Base-by-base conservation (phyloP, 1,140 invertebrate genomes). In the Tetramorium simillimum region DNA sequence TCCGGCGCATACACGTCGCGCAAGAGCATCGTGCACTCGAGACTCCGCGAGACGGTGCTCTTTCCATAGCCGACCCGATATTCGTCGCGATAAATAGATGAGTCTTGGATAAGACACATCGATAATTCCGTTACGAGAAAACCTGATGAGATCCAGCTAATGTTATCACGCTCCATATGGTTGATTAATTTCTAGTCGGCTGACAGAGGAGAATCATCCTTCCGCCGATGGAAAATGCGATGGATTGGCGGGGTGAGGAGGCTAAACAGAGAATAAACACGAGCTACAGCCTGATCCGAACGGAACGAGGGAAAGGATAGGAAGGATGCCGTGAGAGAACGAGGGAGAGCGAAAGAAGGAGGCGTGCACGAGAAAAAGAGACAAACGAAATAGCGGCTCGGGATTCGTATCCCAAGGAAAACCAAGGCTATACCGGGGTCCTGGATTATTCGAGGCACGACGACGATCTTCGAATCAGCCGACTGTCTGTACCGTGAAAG, bases 361-460 rank as follows among this genome's bases (percentile, higher is more conserved):
- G 58, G 63, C 76, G 53, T 56, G 67, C 46, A 49, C 5, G 51
- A 70, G 81, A 62, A 60, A 73, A 86, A 70, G 56, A 62, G 56
- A 82, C 37, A 56, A 72, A 70, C 65, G 72, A 21, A 89, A 86
- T 67, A 72, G 62, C 49, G 72, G 81, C 75, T 90, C 69, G 40
- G 85, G 75, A 91, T 91, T 88, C 85, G 81, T 73, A 89, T 84
- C 73, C 70, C 72, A 87, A 77, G 86, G 62, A 86, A 85, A 88
- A 69, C 88, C 78, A 86, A 88, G 85, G 87, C 88, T 89, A 92
- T 89, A 90, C 87, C 85, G 49, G 78, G 90, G 91, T 72, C 56
- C 77, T 91, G 92, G 91, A 94, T 94, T 94, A 94, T 94, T 95
- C 92, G 90, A 91, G 63, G 91, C 93, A 94, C 92, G 93, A 93